A percentile compares a stretch with the other conserved stretches of the same genome.
phyloP scores from a whole-genome alignment of 2,797 vertebrate genomes.

The Lates japonicus region DNA sequence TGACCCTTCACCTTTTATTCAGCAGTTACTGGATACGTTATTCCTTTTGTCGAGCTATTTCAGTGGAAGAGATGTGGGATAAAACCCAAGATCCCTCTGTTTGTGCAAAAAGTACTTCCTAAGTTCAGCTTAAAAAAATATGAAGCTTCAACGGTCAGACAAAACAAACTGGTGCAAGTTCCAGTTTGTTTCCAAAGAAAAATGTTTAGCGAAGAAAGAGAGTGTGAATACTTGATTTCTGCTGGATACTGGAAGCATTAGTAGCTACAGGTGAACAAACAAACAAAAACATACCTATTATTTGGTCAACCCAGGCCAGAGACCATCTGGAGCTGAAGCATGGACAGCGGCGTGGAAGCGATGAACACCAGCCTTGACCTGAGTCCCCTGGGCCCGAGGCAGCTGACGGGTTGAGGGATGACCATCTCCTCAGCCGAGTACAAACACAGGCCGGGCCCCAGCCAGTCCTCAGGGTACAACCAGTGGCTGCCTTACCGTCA shows the following conservation, averaged over 20 bases:
- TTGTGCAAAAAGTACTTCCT: not conserved
- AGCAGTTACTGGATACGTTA: not conserved
- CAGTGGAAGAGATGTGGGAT: not conserved
- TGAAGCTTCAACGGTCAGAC: no score
- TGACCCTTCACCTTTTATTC: no score
- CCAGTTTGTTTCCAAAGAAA: not conserved
- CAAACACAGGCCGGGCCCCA: conserved; percentile 87
- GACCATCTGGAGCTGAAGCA: conserved; percentile 37
- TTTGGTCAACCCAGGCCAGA: conserved; percentile 32
- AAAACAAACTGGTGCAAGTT: no score
- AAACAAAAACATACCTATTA: not conserved
- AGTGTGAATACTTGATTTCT: not conserved
- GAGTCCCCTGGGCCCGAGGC: conserved; percentile 56
- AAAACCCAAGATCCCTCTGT: not conserved
- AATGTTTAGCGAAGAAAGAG: not conserved
- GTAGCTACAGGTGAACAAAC: not conserved
- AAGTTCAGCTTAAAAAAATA: no score
- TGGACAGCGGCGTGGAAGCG: conserved; percentile 62
- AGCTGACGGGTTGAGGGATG: conserved; percentile 83
- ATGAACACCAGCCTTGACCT: conserved; percentile 38
- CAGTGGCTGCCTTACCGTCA: conserved; percentile 96
- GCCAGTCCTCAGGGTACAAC: conserved; percentile 93
- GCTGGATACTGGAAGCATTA: not conserved
- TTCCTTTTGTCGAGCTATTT: not conserved
- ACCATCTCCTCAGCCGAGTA: conserved; percentile 88